Base-by-base conservation (phyloP, 2,113 vertebrate genomes). In the Tragelaphus imberbis region DNA sequence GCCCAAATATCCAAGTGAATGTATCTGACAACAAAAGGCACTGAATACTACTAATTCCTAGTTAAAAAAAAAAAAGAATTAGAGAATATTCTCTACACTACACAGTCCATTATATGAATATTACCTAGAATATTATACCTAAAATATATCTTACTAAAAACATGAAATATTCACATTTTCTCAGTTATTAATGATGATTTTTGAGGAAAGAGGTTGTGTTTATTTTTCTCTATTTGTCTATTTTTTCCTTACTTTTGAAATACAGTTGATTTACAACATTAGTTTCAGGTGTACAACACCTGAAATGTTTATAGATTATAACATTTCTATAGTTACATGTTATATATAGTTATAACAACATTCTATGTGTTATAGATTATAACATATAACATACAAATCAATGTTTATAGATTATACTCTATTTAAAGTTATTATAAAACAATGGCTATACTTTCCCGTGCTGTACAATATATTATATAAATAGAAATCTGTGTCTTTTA, bases 71-170 rank as follows among this genome's bases (percentile, higher is more conserved):
- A 65, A 63, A 7, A 65, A 36, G 11, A 68, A 68, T 55, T 16
- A 77, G 23, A 86, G 53, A 85, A 47, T 79, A 95, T 82, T 65
- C 33, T 63, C 21, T 82, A 44, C 6, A 77, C 88, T 95, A 80
- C 13, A 84, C 33, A 36, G 14, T 0, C 27, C 47, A 91, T 33
- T 81, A 23, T 51, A 68, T 33, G 10, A 61, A 28, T 79, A 88
- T 44, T 84, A 81, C 3, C 40, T 84, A 53, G 30, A 86, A 90
- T 82, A 91, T 86, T 95, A 91, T 30, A 95, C 9, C 51, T 36
- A 13, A 95, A 88, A 7, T 59, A 63, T 44, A 86, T 84, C 36
- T 91, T 95, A 89, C 56, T 94, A 89, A 97, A 93, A 95, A 84
- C 7, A 61, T n/a, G 53, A 81, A 89, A 77, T 65, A 91, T 33